phyloP scores from a whole-genome alignment of 2,797 vertebrate species.

The Dryobates pubescens region DNA sequence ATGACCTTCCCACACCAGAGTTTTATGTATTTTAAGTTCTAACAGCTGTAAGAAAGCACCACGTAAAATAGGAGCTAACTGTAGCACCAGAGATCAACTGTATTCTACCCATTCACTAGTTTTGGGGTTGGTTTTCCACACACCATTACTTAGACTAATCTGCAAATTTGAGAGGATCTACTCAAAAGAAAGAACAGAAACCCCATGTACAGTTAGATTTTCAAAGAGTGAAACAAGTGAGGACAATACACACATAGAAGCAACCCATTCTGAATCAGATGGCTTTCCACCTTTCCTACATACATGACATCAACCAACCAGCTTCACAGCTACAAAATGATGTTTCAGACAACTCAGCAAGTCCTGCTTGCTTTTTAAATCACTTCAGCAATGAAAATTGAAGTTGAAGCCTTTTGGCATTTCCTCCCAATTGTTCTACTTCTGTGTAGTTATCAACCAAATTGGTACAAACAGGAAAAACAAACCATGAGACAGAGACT shows the following conservation, averaged over 20 bases:
- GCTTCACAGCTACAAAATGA: background rate
- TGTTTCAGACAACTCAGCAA: background rate
- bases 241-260: background rate
- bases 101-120: background rate
- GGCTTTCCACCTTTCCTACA: background rate
- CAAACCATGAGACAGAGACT: background rate
- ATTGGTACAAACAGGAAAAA: background rate
- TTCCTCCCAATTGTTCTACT: background rate
- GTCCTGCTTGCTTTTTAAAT: background rate
- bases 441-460: background rate
- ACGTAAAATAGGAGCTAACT: background rate
- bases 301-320: background rate
- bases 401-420: background rate
- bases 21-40: background rate
- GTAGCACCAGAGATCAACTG: background rate
- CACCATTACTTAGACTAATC: background rate
- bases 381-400: background rate
- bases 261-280: background rate
- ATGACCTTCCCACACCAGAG: background rate
- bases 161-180: background rate
- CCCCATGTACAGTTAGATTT: background rate
- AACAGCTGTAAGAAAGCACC: background rate
- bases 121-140: fast-evolving
- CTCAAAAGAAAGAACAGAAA: background rate
- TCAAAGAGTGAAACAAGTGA: background rate